Evolutionary conservation across 2,797 vertebrate genomes (phyloP).

Genomic region (Lophius americanus): DNA sequence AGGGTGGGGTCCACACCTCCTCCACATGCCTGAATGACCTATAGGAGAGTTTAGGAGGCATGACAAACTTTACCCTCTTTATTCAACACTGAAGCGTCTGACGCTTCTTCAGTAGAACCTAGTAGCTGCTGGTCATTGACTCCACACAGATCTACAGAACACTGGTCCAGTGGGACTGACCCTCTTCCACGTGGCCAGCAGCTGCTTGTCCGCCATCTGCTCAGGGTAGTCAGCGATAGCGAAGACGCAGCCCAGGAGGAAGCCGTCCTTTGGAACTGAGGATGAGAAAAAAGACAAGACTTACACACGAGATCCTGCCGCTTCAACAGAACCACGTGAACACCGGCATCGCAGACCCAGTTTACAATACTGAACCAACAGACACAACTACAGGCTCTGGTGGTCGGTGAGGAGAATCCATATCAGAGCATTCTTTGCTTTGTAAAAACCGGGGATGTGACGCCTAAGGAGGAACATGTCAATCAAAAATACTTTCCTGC

Average conservation of each 20-base stretch:
- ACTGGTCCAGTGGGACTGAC: slow-evolving; percentile 42
- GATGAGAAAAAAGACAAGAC: neutral
- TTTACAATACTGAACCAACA: too few species aligned
- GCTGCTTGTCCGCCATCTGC: slow-evolving; percentile 97
- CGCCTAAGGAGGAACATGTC: too few species aligned
- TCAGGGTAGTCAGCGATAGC: slow-evolving; percentile 96
- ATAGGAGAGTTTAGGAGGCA: neutral
- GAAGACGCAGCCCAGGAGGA: slow-evolving; percentile 94
- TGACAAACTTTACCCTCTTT: neutral
- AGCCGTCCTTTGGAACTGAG: slow-evolving; percentile 93
- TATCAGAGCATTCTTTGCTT: too few species aligned
- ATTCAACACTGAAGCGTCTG: neutral
- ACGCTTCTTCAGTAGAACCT: neutral
- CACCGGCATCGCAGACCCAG: too few species aligned
- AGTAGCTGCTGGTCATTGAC: neutral
- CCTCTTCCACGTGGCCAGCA: slow-evolving; percentile 95
- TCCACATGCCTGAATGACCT: slow-evolving; percentile 95
- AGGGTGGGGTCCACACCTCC: slow-evolving; percentile 90
- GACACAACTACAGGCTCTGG: too few species aligned
- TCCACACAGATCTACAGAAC: neutral
- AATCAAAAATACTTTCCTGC: too few species aligned
- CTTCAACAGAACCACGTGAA: neutral
- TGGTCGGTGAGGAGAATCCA: too few species aligned
- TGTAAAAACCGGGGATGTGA: too few species aligned
- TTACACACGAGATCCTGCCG: neutral